These are phyloP conservation scores for Lepidostoma basale DNA, from an alignment of 1,140 invertebrate species.

Conservation along the genomic window DNA sequence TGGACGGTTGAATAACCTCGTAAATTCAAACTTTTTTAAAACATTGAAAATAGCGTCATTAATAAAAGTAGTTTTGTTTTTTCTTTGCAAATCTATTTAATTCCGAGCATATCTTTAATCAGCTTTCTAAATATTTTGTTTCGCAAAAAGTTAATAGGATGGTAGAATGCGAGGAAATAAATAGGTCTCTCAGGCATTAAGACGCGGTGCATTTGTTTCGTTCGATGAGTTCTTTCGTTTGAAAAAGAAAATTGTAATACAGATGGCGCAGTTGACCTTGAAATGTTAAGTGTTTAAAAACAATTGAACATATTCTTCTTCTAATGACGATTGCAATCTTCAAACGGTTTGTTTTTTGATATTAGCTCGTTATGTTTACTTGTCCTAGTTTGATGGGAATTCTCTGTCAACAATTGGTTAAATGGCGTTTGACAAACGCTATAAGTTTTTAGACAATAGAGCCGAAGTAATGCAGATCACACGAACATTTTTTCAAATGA, in stretches of 20 bases:
- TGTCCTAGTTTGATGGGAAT: no score
- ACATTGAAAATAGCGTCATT: background rate
- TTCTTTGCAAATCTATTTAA: background rate
- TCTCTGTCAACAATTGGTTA: no score
- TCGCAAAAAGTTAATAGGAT: conserved; percentile 4
- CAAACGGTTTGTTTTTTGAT: no score
- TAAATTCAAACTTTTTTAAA: no score
- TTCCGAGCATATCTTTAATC: background rate
- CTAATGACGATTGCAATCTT: no score
- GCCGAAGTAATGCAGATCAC: no score
- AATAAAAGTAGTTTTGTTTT: background rate
- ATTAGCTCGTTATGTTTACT: no score
- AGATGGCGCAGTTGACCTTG: background rate
- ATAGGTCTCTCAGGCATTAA: background rate
- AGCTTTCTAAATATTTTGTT: conserved; percentile 6
- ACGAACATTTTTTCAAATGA: no score
- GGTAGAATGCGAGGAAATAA: background rate
- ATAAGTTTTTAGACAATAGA: no score
- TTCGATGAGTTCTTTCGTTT: background rate
- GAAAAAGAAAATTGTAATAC: background rate
- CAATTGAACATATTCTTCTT: no score
- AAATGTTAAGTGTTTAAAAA: background rate
- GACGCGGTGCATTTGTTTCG: background rate
- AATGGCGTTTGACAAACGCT: no score
- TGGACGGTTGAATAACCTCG: no score